Evolutionary conservation across 2,888 invertebrate species (phyloP), one percentile per base, ranked within the genome.

Genomic region (Drosophila suboccidentalis): DNA sequence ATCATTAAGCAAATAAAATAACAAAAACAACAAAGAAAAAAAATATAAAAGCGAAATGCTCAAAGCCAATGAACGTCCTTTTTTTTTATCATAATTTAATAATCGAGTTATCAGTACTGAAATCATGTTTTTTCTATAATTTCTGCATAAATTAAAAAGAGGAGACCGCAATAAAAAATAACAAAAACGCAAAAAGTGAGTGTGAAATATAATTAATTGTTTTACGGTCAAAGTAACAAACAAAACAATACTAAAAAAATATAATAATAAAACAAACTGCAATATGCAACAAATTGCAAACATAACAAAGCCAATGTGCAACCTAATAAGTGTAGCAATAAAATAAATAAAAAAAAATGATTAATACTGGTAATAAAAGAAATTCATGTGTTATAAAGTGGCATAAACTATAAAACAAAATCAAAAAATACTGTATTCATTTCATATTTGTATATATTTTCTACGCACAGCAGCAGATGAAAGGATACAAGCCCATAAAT

Each of bases 121-220:
- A 75, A 61, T 70, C 39, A 4, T 51, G 41, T 58, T 43, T 53
- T 47, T 19, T 41, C 60, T 60, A 66, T 39, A 26, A 39, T 13
- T 39, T 19, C 17, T 34, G 43, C 50, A 76, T 67, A 75, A 80
- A 80, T 78, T 66, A 51, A 78, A 53, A 68, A 64, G 51, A 47
- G 47, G 49, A 58, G 34, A 55, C 46, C 46, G 39, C 39, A 43
- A 36, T 29, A 44, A 62, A 62, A 46, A 43, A 72, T 43, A 64
- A 49, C 26, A 26, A 11, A 29, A 29, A 29, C 15, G 47, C 43
- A 44, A 79, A 62, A 74, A 58, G 51, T 54, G 65, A 46, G 63
- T 72, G 67, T 68, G 59, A 81, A 78, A 75, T 67, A 61, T 63
- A 80, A 80, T 74, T 82, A 78, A 82, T 80, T 78, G 69, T 65